Percentiles rank a stretch among this genome's conserved stretches.
phyloP scores from a whole-genome alignment of 1,140 invertebrate species.

The Microplitis mediator region DNA sequence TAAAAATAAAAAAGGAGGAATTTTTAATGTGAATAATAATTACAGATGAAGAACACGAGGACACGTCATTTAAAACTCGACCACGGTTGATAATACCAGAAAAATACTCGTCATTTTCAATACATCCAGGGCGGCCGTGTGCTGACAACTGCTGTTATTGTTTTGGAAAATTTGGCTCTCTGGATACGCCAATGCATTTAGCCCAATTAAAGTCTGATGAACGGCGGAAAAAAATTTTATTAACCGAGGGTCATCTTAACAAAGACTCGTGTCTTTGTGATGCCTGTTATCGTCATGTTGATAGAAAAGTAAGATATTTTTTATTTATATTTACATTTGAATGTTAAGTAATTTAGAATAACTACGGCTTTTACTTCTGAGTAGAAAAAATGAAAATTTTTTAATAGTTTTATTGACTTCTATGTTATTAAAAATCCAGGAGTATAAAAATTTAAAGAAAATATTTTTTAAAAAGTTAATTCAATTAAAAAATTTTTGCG shows the following conservation, averaged over 20 bases:
- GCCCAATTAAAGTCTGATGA: conserved; percentile 82
- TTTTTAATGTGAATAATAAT: conserved; percentile 4
- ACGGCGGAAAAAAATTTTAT: conserved; percentile 76
- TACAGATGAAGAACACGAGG: conserved; percentile 64
- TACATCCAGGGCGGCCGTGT: conserved; percentile 79
- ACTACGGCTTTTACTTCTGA: conserved; percentile 44
- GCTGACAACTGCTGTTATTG: conserved; percentile 84
- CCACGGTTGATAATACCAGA: conserved; percentile 80
- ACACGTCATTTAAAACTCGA: conserved; percentile 57
- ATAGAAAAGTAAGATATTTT: conserved; percentile 72
- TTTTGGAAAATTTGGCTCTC: conserved; percentile 81
- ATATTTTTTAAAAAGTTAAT: too few species aligned
- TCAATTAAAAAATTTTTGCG: too few species aligned
- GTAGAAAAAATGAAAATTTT: too few species aligned
- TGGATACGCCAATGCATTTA: conserved; percentile 84
- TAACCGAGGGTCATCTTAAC: conserved; percentile 76
- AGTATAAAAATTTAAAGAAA: too few species aligned
- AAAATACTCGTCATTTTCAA: conserved; percentile 83
- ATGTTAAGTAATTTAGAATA: conserved; percentile 17
- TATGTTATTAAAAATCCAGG: too few species aligned
- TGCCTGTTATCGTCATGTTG: conserved; percentile 82
- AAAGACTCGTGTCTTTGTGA: conserved; percentile 84
- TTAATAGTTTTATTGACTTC: too few species aligned
- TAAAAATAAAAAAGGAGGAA: background rate
- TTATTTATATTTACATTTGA: background rate